Percentiles rank a stretch among this genome's conserved stretches.
Conservation (phyloP, 1,140 invertebrate species). For the Atta colombica region DNA sequence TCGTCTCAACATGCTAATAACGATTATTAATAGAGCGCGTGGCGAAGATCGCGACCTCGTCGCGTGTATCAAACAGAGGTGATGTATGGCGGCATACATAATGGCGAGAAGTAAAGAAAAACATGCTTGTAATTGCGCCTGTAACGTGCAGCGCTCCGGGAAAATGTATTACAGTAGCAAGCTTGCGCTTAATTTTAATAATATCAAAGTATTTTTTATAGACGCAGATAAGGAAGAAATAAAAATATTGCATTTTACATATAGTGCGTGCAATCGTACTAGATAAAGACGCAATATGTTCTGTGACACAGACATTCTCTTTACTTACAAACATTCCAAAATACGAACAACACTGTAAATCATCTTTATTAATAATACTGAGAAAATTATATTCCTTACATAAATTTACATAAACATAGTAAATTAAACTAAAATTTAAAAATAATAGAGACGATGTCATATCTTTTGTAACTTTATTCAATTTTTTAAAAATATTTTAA, state of each 20-base stretch:
- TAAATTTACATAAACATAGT: neutral
- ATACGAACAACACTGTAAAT: neutral
- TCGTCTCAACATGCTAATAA: constrained; percentile 66
- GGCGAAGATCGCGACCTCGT: constrained; percentile 59
- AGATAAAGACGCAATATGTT: neutral
- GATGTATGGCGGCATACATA: constrained; percentile 27
- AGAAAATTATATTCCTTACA: neutral
- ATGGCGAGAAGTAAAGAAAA: constrained; percentile 39
- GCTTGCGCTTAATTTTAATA: constrained; percentile 34
- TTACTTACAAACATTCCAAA: neutral
- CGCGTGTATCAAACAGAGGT: constrained; percentile 52
- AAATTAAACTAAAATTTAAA: neutral
- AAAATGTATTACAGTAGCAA: constrained; percentile 7
- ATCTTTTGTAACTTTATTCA: neutral
- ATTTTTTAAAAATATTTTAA: neutral
- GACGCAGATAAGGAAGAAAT: constrained; percentile 4
- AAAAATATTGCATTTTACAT: constrained; percentile 1
- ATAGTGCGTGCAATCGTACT: neutral
- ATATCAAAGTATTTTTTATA: constrained; percentile 42
- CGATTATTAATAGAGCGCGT: constrained; percentile 65
- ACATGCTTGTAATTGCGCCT: constrained; percentile 39
- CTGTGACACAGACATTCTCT: neutral
- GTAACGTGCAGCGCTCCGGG: neutral
- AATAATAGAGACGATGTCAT: neutral
- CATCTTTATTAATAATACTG: neutral